Conservation (phyloP, 37 sponge, comb jelly and placozoan species). For the Halichondria panicea region DNA sequence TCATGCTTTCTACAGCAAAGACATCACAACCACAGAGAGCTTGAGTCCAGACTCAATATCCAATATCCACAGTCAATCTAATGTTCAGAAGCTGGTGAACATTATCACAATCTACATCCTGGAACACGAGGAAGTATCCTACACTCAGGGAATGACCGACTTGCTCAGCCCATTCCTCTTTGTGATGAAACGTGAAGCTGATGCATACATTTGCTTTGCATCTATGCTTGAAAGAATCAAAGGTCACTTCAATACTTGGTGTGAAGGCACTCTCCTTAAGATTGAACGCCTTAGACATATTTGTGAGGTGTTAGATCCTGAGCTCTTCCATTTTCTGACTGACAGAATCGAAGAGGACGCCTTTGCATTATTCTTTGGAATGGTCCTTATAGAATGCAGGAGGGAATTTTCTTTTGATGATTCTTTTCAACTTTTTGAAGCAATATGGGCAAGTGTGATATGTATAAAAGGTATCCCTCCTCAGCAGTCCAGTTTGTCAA, state of each 20-base stretch:
- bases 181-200: slow-evolving; percentile 64
- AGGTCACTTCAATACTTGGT: slow-evolving; percentile 62
- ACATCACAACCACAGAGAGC: not conserved
- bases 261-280: slow-evolving; percentile 63
- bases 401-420: slow-evolving; percentile 74
- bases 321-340: slow-evolving; percentile 32
- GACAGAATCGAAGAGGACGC: slow-evolving; percentile 53
- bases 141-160: slow-evolving; percentile 89
- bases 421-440: slow-evolving; percentile 62
- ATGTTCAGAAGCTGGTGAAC: slow-evolving; percentile 60
- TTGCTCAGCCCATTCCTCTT: slow-evolving; percentile 75
- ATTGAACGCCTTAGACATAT: slow-evolving; percentile 68
- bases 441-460: slow-evolving; percentile 26
- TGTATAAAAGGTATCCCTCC: slow-evolving; percentile 8
- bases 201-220: slow-evolving; percentile 68
- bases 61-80: no score
- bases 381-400: slow-evolving; percentile 75
- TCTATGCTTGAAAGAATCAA: slow-evolving; percentile 58
- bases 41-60: slow-evolving; percentile 15
- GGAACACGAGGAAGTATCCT: slow-evolving; percentile 59
- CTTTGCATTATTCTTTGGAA: slow-evolving; percentile 76
- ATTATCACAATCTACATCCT: slow-evolving; percentile 57
- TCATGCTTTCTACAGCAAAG: slow-evolving; percentile 31
- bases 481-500: not conserved
- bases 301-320: slow-evolving; percentile 71